Evolutionary conservation across 2,113 vertebrate genomes (phyloP).

Genomic region (Menidia beryllina): DNA sequence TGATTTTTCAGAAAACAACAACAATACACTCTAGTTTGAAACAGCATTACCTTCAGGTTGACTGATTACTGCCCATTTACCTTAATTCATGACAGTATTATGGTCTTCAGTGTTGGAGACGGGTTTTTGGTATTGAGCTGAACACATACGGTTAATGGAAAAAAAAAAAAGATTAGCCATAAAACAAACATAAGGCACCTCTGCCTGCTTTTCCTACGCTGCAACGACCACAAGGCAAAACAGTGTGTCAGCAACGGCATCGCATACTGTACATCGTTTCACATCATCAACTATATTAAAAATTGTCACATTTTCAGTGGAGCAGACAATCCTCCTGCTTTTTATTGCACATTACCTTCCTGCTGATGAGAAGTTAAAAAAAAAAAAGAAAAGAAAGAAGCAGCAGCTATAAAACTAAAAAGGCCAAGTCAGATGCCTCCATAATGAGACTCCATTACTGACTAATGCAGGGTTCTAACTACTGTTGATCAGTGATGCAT

Average conservation of each 20-base stretch:
- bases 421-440: neutral
- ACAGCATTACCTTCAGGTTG: neutral
- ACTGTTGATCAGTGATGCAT: neutral
- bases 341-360: slow-evolving; percentile 59
- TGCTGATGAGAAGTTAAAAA: neutral
- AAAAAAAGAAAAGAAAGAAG: neutral
- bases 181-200: slow-evolving; percentile 53
- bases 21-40: neutral
- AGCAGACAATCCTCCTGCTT: slow-evolving; percentile 2
- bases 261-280: neutral
- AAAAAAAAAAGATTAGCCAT: slow-evolving; percentile 3
- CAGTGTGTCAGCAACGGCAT: slow-evolving; percentile 31
- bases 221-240: slow-evolving; percentile 49
- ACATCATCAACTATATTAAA: slow-evolving; percentile 1
- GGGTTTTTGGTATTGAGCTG: neutral
- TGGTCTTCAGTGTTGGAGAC: neutral
- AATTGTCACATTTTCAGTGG: slow-evolving; percentile 22
- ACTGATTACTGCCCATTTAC: neutral
- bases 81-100: neutral
- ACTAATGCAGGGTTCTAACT: slow-evolving; percentile 24
- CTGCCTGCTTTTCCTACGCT: slow-evolving; percentile 22
- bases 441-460: neutral
- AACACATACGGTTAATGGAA: neutral
- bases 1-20: neutral
- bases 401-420: no score